A percentile compares a stretch with the other conserved stretches of the same genome.
phyloP scores from a whole-genome alignment of 2,888 invertebrate genomes.

The Drosophila monieri region DNA sequence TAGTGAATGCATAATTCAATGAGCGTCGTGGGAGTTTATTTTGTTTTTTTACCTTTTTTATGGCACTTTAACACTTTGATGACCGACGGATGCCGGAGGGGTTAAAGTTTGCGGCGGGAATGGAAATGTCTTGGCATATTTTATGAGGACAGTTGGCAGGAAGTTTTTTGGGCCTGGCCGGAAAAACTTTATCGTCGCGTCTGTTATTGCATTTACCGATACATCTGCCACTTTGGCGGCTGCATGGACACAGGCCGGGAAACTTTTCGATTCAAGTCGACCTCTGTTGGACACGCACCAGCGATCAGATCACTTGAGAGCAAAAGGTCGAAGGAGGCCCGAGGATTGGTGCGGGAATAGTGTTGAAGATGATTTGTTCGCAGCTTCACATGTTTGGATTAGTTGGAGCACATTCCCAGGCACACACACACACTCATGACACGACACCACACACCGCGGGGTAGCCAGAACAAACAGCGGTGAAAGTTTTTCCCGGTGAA shows the following conservation, averaged over 20 bases:
- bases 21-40: slow-evolving; percentile 26
- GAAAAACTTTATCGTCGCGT: slow-evolving; percentile 49
- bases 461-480: slow-evolving; percentile 18
- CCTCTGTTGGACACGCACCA: slow-evolving; percentile 40
- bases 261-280: slow-evolving; percentile 47
- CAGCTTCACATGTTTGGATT: slow-evolving; percentile 28
- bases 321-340: slow-evolving; percentile 2
- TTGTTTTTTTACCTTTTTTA: slow-evolving; percentile 62
- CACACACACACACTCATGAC: slow-evolving; percentile 4
- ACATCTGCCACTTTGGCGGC: slow-evolving; percentile 17
- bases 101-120: slow-evolving; percentile 34
- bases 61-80: slow-evolving; percentile 63
- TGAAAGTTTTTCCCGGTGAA: slow-evolving; percentile 7
- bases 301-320: slow-evolving; percentile 67
- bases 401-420: slow-evolving; percentile 2
- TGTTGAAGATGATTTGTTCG: slow-evolving; percentile 24
- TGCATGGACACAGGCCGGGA: slow-evolving; percentile 44
- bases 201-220: slow-evolving; percentile 42
- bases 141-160: slow-evolving; percentile 61
- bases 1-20: slow-evolving; percentile 71
- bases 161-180: slow-evolving; percentile 58
- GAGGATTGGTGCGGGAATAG: slow-evolving; percentile 3
- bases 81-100: slow-evolving; percentile 25
- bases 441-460: slow-evolving; percentile 2
- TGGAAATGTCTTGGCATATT: slow-evolving; percentile 73